Base-by-base conservation (phyloP, 1,140 invertebrate genomes). In the Patella vulgata region DNA sequence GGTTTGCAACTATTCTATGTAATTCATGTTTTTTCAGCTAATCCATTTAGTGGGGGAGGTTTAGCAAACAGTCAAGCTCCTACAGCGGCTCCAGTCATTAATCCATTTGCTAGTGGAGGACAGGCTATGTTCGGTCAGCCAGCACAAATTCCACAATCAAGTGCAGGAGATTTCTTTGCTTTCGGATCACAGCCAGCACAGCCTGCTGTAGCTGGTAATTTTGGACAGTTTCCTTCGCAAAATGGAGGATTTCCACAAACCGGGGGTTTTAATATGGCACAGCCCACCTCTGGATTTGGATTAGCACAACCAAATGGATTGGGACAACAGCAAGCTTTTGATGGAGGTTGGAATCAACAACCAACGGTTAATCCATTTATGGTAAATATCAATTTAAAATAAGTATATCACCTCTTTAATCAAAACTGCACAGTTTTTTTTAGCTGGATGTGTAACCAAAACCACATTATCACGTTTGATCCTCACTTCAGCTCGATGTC, bases 341-440 rank as follows among this genome's bases (percentile, higher is more conserved):
- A 5, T 36, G 33, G 33, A 14, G 33, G 6, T 8, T 36, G 33
- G 33, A 36, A 31, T 19, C 63, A 30, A 40, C 63, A 47, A 42
- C 60, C 50, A 17, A 30, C 70, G 11, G 71, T 52, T 27, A 75
- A 75, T 43, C 75, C 75, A 36, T 75, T 75, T 51, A 72, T 75
- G 73, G 73, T 74, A 47, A 64, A 54, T 59, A 67, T 51, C 14
- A 21, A 36, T 17, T 36, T 28, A n/a, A 8, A 33, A 28, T n/a
- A 19, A 14, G 2, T 12, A 21, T 9, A 21, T 11, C 42, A 27
- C n/a, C 51, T 17, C 52, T 17, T n/a, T 14, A n/a, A n/a, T 17
- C 6, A 6, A n/a, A 19, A 54, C 52, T 11, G 1, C 1, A 23
- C 27, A 9, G 14, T 21, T 17, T 44, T n/a, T n/a, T 23, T 19